Evolutionary conservation across 1,140 invertebrate genomes (phyloP).

Genomic region (Philopotamus ludificatus): DNA sequence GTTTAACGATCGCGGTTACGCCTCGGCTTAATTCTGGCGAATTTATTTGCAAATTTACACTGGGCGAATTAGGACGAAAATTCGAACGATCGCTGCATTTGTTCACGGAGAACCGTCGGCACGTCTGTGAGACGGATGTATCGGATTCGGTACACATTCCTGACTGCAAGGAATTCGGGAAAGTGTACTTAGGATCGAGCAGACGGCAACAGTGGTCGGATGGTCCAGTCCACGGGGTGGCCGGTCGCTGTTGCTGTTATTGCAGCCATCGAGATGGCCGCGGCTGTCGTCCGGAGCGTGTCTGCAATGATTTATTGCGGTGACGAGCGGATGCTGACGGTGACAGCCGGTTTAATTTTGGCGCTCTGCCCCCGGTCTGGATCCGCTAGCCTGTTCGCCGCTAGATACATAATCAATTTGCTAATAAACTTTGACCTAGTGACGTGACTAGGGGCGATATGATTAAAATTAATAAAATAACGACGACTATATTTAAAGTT

Average conservation of each 20-base stretch:
- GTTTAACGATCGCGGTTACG: too few species aligned
- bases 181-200: too few species aligned
- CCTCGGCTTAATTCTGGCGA: too few species aligned
- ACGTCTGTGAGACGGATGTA: too few species aligned
- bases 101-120: not conserved
- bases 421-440: not conserved
- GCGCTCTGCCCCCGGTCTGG: slow-evolving; percentile 21
- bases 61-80: slow-evolving; percentile 2
- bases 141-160: too few species aligned
- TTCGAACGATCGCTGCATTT: not conserved
- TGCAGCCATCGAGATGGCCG: slow-evolving; percentile 34
- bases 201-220: not conserved
- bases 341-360: slow-evolving; percentile 40
- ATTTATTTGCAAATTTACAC: not conserved
- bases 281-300: slow-evolving; percentile 39
- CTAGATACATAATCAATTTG: slow-evolving; percentile 10
- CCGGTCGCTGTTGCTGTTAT: slow-evolving; percentile 30
- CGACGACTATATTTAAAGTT: too few species aligned
- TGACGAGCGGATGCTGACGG: slow-evolving; percentile 32
- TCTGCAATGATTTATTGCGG: slow-evolving; percentile 37
- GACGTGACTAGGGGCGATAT: not conserved
- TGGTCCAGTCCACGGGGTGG: slow-evolving; percentile 1
- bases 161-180: too few species aligned
- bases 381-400: not conserved
- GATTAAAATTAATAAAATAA: not conserved